Evolutionary conservation across 2,888 invertebrate genomes (phyloP).

Genomic region (Gastrophysa polygoni): DNA sequence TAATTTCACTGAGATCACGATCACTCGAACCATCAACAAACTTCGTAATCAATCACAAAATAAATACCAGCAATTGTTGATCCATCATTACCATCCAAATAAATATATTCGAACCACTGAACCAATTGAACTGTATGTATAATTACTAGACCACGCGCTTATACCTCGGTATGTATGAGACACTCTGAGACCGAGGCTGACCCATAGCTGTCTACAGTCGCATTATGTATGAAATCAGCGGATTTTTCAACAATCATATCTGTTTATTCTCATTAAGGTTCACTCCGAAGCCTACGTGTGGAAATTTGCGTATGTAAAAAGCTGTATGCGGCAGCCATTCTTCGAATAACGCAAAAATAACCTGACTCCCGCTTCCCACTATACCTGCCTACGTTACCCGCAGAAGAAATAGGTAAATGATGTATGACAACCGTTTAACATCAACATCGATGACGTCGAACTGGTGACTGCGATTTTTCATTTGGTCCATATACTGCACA

Average conservation of each 20-base stretch:
- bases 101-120: neutral
- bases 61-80: neutral
- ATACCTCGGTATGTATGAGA: neutral
- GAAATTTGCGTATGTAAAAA: constrained; percentile 33
- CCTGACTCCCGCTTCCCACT: constrained; percentile 41
- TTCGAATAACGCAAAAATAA: constrained; percentile 33
- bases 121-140: neutral
- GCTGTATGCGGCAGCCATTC: constrained; percentile 27
- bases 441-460: neutral
- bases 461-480: neutral
- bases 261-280: constrained; percentile 29
- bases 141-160: neutral
- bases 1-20: no score
- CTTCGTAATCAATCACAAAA: neutral
- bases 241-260: constrained; percentile 17
- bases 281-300: constrained; percentile 33
- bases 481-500: no score
- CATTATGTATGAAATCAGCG: constrained; percentile 16
- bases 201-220: neutral
- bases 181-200: neutral
- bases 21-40: no score
- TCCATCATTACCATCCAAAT: neutral
- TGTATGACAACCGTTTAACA: constrained; percentile 13
- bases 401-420: constrained; percentile 29
- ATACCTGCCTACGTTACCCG: constrained; percentile 35